Base-by-base conservation (phyloP, 1,140 invertebrate genomes). In the Lordiphosa mommai region DNA sequence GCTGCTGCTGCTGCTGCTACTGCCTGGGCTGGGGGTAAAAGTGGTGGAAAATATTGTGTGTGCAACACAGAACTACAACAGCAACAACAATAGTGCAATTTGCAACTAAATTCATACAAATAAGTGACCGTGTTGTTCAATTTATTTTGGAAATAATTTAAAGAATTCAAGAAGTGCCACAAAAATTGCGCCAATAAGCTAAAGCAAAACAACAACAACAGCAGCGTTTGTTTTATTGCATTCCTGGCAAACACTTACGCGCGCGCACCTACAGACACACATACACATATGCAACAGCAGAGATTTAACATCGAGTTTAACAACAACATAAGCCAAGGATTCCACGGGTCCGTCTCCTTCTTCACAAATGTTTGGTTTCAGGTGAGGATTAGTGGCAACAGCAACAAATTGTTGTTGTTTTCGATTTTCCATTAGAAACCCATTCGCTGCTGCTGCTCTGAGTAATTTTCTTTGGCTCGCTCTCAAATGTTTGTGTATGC, bases 181-280 rank as follows among this genome's bases (percentile, higher is more conserved):
- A 72, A 12, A 72, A 86, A 86, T 76, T 86, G 80, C 80, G 80
- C 80, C 82, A 86, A 86, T 86, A 86, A 86, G 80, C 80, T 59
- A 74, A 59, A 50, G 40, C 59, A 52, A 71, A 50, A 68, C 69
- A 68, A 55, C 69, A 60, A 44, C 49, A 55, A 55, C 51, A 46
- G 40, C 56, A 56, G 46, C 58, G 69, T 70, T 68, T 70, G 61
- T 67, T 73, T 70, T 67, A 71, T 73, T 73, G 71, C 71, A 71
- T 73, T 71, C 57, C 67, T 72, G 27, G 59, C 74, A 61, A 52
- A 33, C 60, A 53, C 61, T 41, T 60, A 51, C 56, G 20, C 38
- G 59, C 74, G 61, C 56, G 33, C 60, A 53, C 61, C 41, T 60
- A 51, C 56, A 56, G 20, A 43, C 10, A 59, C 29, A 38, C 34